phyloP scores from a whole-genome alignment of 2,888 invertebrate genomes.

The Lasioglossum pauxillum region DNA sequence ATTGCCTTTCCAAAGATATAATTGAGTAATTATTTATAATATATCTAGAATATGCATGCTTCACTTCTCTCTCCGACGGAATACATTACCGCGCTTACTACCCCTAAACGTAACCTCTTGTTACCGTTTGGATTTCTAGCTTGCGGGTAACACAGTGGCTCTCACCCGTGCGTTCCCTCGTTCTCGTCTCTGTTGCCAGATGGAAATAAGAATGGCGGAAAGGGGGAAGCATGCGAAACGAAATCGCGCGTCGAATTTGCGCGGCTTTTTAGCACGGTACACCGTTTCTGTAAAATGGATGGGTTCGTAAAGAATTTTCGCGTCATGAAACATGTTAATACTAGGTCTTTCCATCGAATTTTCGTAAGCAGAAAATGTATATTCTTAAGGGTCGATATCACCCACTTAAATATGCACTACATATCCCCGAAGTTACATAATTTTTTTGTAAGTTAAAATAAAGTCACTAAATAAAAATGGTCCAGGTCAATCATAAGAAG shows the following conservation, averaged over 20 bases:
- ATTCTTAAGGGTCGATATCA: no score
- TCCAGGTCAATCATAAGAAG: neutral
- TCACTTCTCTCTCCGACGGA: constrained; percentile 83
- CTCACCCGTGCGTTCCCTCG: constrained; percentile 60
- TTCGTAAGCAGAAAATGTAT: no score
- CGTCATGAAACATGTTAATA: no score
- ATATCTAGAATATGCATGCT: constrained; percentile 85
- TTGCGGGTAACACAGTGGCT: constrained; percentile 69
- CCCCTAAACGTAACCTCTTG: constrained; percentile 83
- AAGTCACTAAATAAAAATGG: neutral
- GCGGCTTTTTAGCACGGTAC: neutral
- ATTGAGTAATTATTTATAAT: constrained; percentile 85
- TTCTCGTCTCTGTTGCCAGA: neutral
- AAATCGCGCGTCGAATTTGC: neutral
- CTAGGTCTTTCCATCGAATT: neutral
- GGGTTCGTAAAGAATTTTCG: neutral
- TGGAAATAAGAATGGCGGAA: neutral
- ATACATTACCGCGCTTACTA: constrained; percentile 83
- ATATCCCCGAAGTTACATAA: no score
- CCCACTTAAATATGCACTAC: no score
- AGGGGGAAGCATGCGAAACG: neutral
- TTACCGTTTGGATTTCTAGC: constrained; percentile 81
- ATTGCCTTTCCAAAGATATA: constrained; percentile 85
- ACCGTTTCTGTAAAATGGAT: neutral
- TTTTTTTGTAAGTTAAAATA: no score